These are phyloP conservation scores for Cylloceria caligata DNA, from an alignment of 2,888 invertebrate species.

Conservation along the genomic window DNA sequence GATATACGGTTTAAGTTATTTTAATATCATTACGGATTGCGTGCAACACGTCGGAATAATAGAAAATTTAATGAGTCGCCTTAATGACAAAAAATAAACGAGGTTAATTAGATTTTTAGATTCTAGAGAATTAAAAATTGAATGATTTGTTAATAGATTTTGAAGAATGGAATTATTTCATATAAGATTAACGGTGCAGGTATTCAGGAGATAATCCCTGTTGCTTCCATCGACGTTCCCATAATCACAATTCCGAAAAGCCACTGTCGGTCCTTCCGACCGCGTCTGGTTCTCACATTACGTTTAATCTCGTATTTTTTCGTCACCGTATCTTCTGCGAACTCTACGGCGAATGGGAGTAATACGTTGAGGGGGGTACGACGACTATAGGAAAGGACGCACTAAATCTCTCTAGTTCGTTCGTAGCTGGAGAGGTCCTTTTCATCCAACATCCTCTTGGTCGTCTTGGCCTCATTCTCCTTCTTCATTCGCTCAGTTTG, in stretches of 20 bases:
- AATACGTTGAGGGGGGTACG: background rate
- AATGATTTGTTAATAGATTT: no score
- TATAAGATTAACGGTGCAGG: background rate
- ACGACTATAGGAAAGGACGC: slow-evolving; percentile 29
- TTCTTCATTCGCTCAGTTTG: background rate
- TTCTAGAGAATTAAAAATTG: background rate
- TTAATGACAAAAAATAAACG: no score
- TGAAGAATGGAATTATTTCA: background rate
- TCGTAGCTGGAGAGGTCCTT: background rate
- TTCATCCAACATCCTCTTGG: slow-evolving; percentile 32
- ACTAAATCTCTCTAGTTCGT: slow-evolving; percentile 34
- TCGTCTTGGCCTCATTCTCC: slow-evolving; percentile 22
- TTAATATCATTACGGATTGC: background rate
- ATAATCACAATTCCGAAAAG: slow-evolving; percentile 1
- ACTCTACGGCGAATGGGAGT: background rate
- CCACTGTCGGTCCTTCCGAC: background rate
- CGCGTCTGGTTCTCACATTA: slow-evolving; percentile 6
- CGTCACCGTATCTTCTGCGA: background rate
- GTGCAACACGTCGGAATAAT: slow-evolving; percentile 3
- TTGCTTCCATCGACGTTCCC: background rate
- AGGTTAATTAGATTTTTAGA: no score
- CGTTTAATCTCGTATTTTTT: slow-evolving; percentile 39
- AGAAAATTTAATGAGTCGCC: slow-evolving; percentile 15
- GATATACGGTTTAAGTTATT: background rate
- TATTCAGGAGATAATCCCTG: background rate